Base-by-base conservation (phyloP, 53 echinoderm and acorn worm genomes). In the Holothuria scabra region DNA sequence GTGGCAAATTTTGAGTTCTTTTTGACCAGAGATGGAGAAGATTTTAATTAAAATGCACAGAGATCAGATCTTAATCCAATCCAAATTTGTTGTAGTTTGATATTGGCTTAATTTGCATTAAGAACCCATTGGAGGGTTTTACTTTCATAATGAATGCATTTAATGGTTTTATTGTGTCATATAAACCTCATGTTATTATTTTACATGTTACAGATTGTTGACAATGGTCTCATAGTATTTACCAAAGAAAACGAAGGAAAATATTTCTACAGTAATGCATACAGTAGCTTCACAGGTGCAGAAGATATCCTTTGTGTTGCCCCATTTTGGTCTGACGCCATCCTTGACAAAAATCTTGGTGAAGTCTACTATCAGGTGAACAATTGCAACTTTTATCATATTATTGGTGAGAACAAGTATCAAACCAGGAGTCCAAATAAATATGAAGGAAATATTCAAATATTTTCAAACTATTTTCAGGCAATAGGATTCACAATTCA, bases 301-400 rank as follows among this genome's bases (percentile, higher is more conserved):
- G 22, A 70, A 14, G 66, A 71, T 10, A 72, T 74, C 12, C 55
- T 91, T 1, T 89, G 93, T 24, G 84, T 93, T 28, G 95, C 95
- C 8, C 90, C 95, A 58, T 96, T 96, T 70, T 96, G 96, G 96
- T 88, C 89, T 11, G 96, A 96, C 70, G 92, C 87, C 13, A 87
- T 89, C 64, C 66, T 93, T 22, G 81, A 83, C 57, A 79, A 3
- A 8, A 28, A 24, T 56, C 41, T 76, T 35, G 96, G 96, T 83
- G 90, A 96, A 48, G 93, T 96, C 19, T 96, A 66, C 57, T 96
- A 93, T 65, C 86, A 93, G 86, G 96, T 96, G 69, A 32, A n/a
- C 30, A 8, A 52, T 16, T 52, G 18, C 1, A 1, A 9, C 14
- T 52, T 52, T 52, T 3, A 1, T 18, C 52, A 52, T 48, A 12